A percentile compares a stretch with the other conserved stretches of the same genome.
Evolutionary conservation across 2,797 vertebrate species (phyloP).

Genomic region (Sarcophilus harrisii): DNA sequence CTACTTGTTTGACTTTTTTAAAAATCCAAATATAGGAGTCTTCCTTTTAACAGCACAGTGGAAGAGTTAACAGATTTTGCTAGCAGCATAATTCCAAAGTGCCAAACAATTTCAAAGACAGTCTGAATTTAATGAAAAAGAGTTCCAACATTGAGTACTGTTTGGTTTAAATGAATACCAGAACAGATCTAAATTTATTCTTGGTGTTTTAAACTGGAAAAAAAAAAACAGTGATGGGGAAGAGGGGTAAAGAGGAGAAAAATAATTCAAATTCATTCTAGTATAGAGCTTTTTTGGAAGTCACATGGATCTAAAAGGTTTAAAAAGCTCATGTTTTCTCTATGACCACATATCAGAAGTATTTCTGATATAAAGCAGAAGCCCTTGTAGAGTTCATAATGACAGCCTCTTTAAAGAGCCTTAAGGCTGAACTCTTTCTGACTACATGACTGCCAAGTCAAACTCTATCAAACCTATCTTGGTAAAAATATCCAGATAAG

Average conservation of each 20-base stretch:
- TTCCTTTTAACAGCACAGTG: background rate
- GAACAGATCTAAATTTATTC: conserved; percentile 5
- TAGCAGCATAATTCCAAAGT: conserved; percentile 1
- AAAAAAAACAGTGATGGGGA: too few species aligned
- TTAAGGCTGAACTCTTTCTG: background rate
- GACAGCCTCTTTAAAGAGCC: background rate
- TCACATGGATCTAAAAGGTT: conserved; percentile 11
- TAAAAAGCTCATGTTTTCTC: background rate
- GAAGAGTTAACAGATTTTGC: background rate
- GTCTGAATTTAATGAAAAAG: background rate
- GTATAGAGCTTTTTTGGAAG: conserved; percentile 11
- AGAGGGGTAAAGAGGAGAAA: background rate
- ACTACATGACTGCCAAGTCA: background rate
- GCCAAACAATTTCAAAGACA: background rate
- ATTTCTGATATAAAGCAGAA: conserved; percentile 22
- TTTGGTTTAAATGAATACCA: background rate
- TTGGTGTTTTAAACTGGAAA: background rate
- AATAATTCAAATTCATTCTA: background rate
- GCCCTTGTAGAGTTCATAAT: background rate
- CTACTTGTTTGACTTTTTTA: background rate
- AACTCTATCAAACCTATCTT: conserved; percentile 1
- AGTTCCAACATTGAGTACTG: background rate
- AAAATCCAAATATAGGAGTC: background rate
- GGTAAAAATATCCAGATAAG: background rate
- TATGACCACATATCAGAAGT: background rate